phyloP scores from a whole-genome alignment of 2,113 vertebrate genomes.

The Microcebus lehilahytsara region DNA sequence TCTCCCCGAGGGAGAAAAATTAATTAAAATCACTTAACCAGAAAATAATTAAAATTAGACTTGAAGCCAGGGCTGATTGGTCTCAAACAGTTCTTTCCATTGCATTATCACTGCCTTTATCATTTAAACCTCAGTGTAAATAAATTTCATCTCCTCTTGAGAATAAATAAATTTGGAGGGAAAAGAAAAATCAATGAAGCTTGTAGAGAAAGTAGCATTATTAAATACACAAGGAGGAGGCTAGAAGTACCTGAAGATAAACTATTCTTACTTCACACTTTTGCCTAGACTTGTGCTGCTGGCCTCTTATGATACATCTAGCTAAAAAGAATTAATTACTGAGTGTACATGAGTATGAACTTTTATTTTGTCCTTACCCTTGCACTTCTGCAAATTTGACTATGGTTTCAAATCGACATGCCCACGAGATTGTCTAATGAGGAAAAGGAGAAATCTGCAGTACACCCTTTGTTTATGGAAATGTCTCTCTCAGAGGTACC shows the following conservation, averaged over 20 bases:
- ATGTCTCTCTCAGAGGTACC: neutral
- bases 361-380: neutral
- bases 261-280: slow-evolving; percentile 6
- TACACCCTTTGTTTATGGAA: slow-evolving; percentile 14
- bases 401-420: neutral
- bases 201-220: neutral
- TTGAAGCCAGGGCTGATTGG: neutral
- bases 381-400: slow-evolving; percentile 32
- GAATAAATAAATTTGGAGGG: slow-evolving; percentile 12
- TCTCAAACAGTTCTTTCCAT: slow-evolving; percentile 11
- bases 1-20: slow-evolving; percentile 10
- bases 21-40: slow-evolving; percentile 41
- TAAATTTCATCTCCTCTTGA: slow-evolving; percentile 26
- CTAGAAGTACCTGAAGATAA: neutral
- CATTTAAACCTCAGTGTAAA: slow-evolving; percentile 36
- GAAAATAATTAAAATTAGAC: slow-evolving; percentile 9
- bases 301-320: neutral
- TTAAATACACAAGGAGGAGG: neutral
- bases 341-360: neutral
- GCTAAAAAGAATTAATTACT: slow-evolving; percentile 12
- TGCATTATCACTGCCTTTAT: neutral
- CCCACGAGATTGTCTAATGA: neutral
- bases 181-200: neutral
- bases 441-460: slow-evolving; percentile 2
- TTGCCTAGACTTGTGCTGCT: neutral